Percentiles rank a stretch among this genome's conserved stretches.
phyloP scores from a whole-genome alignment of 1,140 invertebrate species.

The Drosophila aff. region DNA sequence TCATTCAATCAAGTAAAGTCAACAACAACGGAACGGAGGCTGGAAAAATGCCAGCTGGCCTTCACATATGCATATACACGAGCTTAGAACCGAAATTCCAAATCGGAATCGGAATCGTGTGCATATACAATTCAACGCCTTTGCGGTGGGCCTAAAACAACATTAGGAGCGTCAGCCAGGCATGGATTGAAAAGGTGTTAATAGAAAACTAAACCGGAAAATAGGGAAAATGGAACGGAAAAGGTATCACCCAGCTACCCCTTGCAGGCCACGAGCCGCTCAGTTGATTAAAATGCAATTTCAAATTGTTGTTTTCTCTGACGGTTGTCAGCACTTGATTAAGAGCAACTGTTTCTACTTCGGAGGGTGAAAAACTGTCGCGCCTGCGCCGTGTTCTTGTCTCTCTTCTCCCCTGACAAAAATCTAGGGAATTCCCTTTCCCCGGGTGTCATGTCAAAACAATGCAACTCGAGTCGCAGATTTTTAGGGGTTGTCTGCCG shows the following conservation, averaged over 20 bases:
- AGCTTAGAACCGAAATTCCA: conserved; percentile 1
- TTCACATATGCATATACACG: neutral
- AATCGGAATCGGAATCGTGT: conserved; percentile 12
- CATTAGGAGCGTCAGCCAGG: conserved; percentile 50
- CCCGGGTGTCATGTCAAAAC: conserved; percentile 77
- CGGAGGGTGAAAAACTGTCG: conserved; percentile 43
- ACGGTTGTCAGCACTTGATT: conserved; percentile 80
- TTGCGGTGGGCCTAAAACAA: conserved; percentile 75
- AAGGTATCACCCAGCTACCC: conserved; percentile 17
- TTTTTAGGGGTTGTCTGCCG: conserved; percentile 52
- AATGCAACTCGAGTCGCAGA: conserved; percentile 65
- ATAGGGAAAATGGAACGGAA: neutral
- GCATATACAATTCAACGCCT: conserved; percentile 21
- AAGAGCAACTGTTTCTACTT: conserved; percentile 61
- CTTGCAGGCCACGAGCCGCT: conserved; percentile 18
- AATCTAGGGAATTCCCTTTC: neutral
- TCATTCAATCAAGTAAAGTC: conserved; percentile 64
- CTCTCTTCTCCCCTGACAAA: neutral
- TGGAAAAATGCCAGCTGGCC: conserved; percentile 61
- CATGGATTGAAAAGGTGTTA: conserved; percentile 65
- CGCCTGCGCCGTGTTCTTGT: conserved; percentile 28
- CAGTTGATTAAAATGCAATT: conserved; percentile 82
- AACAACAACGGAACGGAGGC: conserved; percentile 42
- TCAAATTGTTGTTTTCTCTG: conserved; percentile 64
- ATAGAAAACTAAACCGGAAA: conserved; percentile 69